These are phyloP conservation scores for Aphodius granarius DNA, from an alignment of 2,888 invertebrate species.

Conservation along the genomic window DNA sequence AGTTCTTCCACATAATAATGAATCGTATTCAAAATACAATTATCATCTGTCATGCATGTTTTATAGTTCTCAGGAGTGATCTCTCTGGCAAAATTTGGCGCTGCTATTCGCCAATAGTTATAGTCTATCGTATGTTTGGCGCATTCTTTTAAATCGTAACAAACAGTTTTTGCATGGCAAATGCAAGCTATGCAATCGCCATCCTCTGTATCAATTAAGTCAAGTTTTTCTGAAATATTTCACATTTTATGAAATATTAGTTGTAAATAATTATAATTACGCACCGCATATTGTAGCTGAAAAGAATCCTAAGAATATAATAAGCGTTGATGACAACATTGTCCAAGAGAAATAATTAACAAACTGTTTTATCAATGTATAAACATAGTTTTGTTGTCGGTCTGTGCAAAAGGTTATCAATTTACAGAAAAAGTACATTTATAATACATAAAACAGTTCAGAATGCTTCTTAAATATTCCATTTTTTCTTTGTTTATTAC, in stretches of 20 bases:
- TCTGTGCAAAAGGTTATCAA: too few species aligned
- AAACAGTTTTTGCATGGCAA: constrained; percentile 9
- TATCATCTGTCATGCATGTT: not conserved
- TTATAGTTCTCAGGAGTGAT: not conserved
- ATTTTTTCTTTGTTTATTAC: not conserved
- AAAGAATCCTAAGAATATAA: too few species aligned
- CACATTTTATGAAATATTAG: not conserved
- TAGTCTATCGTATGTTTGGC: constrained; percentile 9
- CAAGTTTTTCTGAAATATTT: not conserved
- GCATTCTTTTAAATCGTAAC: constrained; percentile 11
- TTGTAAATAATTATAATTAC: not conserved
- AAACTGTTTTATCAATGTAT: too few species aligned
- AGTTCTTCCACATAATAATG: not conserved
- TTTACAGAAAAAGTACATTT: too few species aligned
- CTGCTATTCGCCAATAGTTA: constrained; percentile 15
- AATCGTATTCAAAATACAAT: constrained; percentile 7
- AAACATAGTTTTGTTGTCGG: too few species aligned
- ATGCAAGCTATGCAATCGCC: constrained; percentile 16
- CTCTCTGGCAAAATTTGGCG: not conserved
- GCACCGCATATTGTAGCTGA: not conserved
- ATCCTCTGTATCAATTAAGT: not conserved
- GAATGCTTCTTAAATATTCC: not conserved
- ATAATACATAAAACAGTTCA: not conserved
- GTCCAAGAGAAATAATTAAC: too few species aligned
- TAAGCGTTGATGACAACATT: too few species aligned